Evolutionary conservation across 2,888 invertebrate species (phyloP), one percentile per base, ranked within the genome.

Genomic region (Meteorus colon): DNA sequence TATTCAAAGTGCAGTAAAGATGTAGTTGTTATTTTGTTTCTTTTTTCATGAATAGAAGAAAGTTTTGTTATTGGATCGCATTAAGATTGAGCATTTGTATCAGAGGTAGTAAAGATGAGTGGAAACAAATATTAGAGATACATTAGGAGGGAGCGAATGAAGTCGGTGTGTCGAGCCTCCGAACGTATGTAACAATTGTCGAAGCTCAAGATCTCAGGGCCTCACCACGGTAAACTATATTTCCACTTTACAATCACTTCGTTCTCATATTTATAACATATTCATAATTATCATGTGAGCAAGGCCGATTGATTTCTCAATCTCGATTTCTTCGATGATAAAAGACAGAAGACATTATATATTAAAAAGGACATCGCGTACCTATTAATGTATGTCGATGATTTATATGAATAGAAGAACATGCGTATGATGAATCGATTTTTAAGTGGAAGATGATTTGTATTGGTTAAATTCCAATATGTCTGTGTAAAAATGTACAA

Each of bases 251-350:
- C 86, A 87, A 86, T 86, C 86, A 84, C 86, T 86, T 82, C 80
- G 82, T 82, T 85, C 85, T 86, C 84, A 85, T 87, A 88, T 88
- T 86, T 86, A 86, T 88, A 88, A 88, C 83, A 86, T 87, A 88
- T 87, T 88, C 86, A 84, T 88, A 88, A 88, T 88, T 88, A 88
- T 86, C 85, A 85, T 83, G 84, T 83, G 80, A 79, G 81, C 88
- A 86, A 89, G 89, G 88, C 83, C 88, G 84, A 86, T 83, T 79
- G 86, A 86, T 89, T 88, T 89, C 86, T 86, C 87, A 89, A 86
- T 85, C 81, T 55, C 27, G 55, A 76, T 73, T 76, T 48, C 45
- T 72, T 34, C 24, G 24, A 73, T 73, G 55, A 55, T 66, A 41
- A 24, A 55, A 55, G 51, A 73, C 27, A 1, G 31, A 63, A 27